Evolutionary conservation across 2,113 vertebrate species (phyloP).

Genomic region (Archocentrus centrarchus): DNA sequence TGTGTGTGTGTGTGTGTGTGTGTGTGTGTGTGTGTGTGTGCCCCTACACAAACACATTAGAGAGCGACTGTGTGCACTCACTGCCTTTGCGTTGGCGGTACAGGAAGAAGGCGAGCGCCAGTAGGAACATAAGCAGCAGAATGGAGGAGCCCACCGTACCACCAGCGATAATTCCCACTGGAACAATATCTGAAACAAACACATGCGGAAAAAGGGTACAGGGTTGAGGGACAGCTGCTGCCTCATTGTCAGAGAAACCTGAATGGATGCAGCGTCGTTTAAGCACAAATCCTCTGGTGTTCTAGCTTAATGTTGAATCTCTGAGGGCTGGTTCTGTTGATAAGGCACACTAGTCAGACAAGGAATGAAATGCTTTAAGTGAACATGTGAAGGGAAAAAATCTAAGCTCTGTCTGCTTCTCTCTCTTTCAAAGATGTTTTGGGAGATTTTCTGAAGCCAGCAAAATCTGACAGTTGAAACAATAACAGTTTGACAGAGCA

Average conservation of each 20-base stretch:
- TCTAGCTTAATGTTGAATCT: conserved; percentile 41
- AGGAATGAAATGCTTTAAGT: conserved; percentile 31
- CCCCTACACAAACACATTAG: conserved; percentile 2
- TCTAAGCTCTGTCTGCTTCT: background rate
- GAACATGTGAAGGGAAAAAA: conserved; percentile 23
- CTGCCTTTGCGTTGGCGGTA: conserved; percentile 96
- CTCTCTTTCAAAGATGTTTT: conserved; percentile 39
- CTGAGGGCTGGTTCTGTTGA: conserved; percentile 44
- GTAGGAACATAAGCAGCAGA: conserved; percentile 86
- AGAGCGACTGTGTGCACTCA: conserved; percentile 79
- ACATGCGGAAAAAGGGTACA: conserved; percentile 34
- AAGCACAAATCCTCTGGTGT: conserved; percentile 49
- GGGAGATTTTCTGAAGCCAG: conserved; percentile 49
- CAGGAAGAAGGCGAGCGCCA: conserved; percentile 87
- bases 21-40: background rate
- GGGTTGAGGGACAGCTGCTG: conserved; percentile 61
- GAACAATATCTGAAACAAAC: conserved; percentile 85
- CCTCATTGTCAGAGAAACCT: conserved; percentile 45
- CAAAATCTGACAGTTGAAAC: conserved; percentile 55
- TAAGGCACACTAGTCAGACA: conserved; percentile 47
- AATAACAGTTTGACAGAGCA: conserved; percentile 53
- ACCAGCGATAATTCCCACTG: conserved; percentile 89
- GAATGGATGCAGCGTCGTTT: conserved; percentile 9
- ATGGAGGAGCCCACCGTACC: conserved; percentile 88
- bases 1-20: background rate